phyloP scores from a whole-genome alignment of 2,797 vertebrate species.

The Neoniphon sammara region DNA sequence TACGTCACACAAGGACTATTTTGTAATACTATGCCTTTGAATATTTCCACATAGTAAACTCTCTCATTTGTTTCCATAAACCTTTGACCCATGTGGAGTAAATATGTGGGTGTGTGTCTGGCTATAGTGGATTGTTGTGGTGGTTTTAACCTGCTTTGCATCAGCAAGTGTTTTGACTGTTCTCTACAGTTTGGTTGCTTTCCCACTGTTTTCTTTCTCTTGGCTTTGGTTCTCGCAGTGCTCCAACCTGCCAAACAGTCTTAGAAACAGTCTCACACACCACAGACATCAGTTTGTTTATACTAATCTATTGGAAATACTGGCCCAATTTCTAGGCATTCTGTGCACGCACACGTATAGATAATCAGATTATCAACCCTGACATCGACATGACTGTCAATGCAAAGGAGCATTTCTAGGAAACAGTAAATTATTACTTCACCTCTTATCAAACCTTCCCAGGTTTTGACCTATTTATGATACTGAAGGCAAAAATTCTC shows the following conservation, averaged over 20 bases:
- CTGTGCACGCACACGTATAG: conserved; percentile 33
- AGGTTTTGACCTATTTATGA: conserved; percentile 47
- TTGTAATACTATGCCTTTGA: conserved; percentile 54
- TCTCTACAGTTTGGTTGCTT: conserved; percentile 54
- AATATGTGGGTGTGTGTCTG: conserved; percentile 38
- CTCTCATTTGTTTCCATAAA: conserved; percentile 51
- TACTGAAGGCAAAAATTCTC: conserved; percentile 34
- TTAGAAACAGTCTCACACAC: conserved; percentile 57
- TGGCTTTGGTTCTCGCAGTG: conserved; percentile 40
- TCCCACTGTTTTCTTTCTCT: conserved; percentile 45
- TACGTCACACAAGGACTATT: conserved; percentile 53
- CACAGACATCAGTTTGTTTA: conserved; percentile 26
- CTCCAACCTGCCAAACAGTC: conserved; percentile 61
- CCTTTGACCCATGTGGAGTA: conserved; percentile 40
- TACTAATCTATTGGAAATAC: conserved; percentile 29
- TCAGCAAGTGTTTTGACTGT: conserved; percentile 72
- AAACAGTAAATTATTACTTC: conserved; percentile 57
- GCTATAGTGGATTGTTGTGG: conserved; percentile 39
- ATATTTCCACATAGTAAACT: conserved; percentile 65
- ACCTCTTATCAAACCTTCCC: conserved; percentile 39
- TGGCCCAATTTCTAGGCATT: conserved; percentile 28
- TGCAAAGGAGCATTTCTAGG: conserved; percentile 39
- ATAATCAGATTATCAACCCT: conserved; percentile 30
- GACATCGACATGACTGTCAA: conserved; percentile 22
- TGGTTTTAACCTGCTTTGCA: conserved; percentile 61